Percentiles rank a stretch among this genome's conserved stretches.
Conservation (phyloP, 2,113 vertebrate genomes). For the Corythornis cristatus region DNA sequence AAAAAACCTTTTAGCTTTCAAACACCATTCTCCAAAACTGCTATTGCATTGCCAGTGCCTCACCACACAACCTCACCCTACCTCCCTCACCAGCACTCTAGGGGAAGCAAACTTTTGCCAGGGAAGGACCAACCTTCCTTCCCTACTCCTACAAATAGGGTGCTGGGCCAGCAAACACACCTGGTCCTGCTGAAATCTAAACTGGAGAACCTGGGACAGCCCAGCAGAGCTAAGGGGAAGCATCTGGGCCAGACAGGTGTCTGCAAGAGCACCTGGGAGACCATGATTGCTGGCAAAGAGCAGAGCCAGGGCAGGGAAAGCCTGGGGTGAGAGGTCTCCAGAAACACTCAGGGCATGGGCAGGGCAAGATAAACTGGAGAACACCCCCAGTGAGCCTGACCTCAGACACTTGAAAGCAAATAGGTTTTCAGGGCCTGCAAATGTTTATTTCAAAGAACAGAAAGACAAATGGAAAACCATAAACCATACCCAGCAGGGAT, state of each 20-base stretch:
- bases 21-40: background rate
- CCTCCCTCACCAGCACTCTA: accelerated
- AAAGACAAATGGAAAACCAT: background rate
- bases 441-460: constrained; percentile 5
- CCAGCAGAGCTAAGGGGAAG: background rate
- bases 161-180: background rate
- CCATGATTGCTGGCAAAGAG: background rate
- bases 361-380: background rate
- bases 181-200: background rate
- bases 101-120: accelerated
- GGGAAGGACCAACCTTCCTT: accelerated
- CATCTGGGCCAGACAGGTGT: background rate
- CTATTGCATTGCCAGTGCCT: background rate
- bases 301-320: background rate
- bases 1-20: background rate
- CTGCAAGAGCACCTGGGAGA: background rate
- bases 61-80: background rate
- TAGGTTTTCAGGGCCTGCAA: background rate
- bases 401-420: background rate
- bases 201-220: background rate
- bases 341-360: accelerated
- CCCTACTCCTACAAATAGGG: background rate
- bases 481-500: background rate
- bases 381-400: background rate
- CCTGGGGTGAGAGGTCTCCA: background rate